These are phyloP conservation scores for Rhagonycha fulva DNA, from an alignment of 2,888 invertebrate species.

Conservation along the genomic window DNA sequence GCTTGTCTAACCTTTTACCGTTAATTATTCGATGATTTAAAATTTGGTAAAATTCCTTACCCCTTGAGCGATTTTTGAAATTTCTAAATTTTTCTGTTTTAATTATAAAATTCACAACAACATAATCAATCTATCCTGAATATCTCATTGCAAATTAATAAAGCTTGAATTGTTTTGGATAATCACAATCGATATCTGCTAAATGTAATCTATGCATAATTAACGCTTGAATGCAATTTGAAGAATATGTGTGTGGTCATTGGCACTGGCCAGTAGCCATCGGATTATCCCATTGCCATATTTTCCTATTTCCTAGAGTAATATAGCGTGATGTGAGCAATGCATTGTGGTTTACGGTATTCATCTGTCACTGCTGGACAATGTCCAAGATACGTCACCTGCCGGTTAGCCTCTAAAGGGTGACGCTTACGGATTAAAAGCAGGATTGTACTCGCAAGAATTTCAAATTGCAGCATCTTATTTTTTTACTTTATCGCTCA, in stretches of 20 bases:
- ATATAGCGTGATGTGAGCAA: slow-evolving; percentile 52
- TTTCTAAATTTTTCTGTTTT: not conserved
- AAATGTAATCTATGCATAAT: not conserved
- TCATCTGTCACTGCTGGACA: slow-evolving; percentile 50
- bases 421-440: slow-evolving; percentile 26
- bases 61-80: too few relatives aligned
- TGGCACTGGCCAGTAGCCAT: slow-evolving; percentile 22
- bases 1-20: not conserved
- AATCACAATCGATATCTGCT: not conserved
- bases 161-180: not conserved
- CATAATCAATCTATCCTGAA: not conserved
- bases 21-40: not conserved
- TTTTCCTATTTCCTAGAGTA: slow-evolving; percentile 47
- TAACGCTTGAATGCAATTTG: slow-evolving; percentile 16
- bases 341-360: slow-evolving; percentile 49
- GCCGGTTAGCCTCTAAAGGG: slow-evolving; percentile 36
- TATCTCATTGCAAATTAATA: not conserved
- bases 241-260: slow-evolving; percentile 40
- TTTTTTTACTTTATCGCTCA: not conserved
- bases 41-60: too few relatives aligned
- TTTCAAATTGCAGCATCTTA: not conserved
- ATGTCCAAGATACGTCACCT: slow-evolving; percentile 51
- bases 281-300: slow-evolving; percentile 39
- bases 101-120: not conserved
- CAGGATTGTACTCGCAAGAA: slow-evolving; percentile 14